Conservation (phyloP, 2,888 invertebrate genomes). For the Melanophora roralis region DNA sequence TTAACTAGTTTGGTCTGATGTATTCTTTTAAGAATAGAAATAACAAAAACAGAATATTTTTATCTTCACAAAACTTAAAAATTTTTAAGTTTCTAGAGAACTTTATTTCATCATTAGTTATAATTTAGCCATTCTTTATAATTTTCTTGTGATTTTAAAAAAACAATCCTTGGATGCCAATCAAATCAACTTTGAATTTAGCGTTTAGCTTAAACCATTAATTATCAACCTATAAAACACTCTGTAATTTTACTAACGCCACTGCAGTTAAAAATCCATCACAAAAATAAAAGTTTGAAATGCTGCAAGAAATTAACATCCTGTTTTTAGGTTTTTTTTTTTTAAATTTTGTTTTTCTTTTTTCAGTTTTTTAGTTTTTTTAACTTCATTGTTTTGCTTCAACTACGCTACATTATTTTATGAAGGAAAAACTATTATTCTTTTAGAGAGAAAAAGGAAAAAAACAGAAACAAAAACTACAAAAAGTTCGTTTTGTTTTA, state of each 20-base stretch:
- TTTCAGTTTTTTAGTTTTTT: constrained; percentile 2
- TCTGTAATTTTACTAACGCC: background rate
- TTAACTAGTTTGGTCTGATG: too few species aligned
- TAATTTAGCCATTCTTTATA: too few species aligned
- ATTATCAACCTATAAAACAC: background rate
- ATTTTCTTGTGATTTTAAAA: too few species aligned
- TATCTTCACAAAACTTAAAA: too few species aligned
- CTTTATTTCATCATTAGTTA: too few species aligned
- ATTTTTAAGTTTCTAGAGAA: too few species aligned
- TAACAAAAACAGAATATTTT: too few species aligned
- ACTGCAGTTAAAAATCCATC: background rate
- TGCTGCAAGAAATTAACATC: constrained; percentile 46
- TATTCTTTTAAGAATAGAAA: too few species aligned
- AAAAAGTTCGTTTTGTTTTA: constrained; percentile 41
- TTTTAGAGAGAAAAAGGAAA: background rate
- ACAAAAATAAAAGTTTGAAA: background rate
- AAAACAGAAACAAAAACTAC: background rate
- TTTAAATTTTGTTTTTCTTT: constrained; percentile 4
- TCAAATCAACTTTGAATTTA: too few species aligned
- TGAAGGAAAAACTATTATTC: constrained; percentile 40
- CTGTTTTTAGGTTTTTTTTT: constrained; percentile 19
- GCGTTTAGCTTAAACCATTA: background rate
- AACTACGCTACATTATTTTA: constrained; percentile 23
- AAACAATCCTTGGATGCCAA: too few species aligned
- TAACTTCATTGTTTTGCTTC: background rate